Percentiles rank a stretch among this genome's conserved stretches.
Conservation (phyloP, 2,113 vertebrate genomes). For the Rhinopithecus roxellana region DNA sequence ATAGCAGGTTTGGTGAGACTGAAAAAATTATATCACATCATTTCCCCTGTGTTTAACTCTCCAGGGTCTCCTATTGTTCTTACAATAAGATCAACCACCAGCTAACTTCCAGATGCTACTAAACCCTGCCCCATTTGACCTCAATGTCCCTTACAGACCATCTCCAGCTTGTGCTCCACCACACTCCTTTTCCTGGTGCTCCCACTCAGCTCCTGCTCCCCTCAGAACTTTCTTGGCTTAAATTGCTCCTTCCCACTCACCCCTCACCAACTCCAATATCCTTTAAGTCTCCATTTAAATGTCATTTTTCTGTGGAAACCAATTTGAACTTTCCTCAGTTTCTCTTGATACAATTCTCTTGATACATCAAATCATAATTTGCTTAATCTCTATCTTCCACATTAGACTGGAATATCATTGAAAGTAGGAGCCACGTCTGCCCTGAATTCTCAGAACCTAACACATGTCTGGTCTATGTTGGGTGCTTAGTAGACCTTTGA, state of each 20-base stretch:
- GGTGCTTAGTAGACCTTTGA: background rate
- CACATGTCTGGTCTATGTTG: background rate
- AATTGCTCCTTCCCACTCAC: background rate
- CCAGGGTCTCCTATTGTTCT: background rate
- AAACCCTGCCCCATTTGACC: accelerated
- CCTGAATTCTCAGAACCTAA: background rate
- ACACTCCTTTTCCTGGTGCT: background rate
- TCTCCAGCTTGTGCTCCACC: background rate
- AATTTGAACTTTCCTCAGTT: background rate
- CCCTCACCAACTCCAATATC: background rate
- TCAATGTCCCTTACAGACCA: background rate
- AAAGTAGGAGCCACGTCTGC: background rate
- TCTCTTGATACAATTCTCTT: background rate
- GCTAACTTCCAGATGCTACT: background rate
- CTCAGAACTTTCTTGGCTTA: background rate
- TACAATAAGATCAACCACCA: background rate
- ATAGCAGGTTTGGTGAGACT: background rate
- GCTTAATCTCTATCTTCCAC: background rate
- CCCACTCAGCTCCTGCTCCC: background rate
- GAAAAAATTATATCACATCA: background rate
- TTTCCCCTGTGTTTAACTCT: background rate
- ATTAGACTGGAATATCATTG: background rate
- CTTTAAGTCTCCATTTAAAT: background rate
- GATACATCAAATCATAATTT: background rate
- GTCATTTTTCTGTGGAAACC: background rate